Conservation (phyloP, 64 coral and sea anemone genomes). For the Montipora cactus region DNA sequence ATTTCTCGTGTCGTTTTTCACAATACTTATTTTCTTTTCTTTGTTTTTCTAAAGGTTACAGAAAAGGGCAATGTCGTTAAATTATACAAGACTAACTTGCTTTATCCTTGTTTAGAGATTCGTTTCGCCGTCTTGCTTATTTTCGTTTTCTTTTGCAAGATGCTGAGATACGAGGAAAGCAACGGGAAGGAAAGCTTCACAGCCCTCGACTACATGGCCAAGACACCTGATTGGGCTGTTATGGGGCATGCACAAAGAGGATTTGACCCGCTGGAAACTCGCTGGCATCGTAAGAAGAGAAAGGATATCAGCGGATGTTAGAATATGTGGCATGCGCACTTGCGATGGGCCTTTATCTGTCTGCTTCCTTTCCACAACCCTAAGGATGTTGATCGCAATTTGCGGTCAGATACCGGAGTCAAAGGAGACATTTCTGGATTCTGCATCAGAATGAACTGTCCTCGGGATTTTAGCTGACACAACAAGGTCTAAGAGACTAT, state of each 20-base stretch:
- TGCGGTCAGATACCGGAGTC: too few species aligned
- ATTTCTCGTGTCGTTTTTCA: too few species aligned
- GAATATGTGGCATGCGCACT: background rate
- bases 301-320: conserved; percentile 98
- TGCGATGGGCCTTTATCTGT: too few species aligned
- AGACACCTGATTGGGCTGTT: conserved; percentile 89
- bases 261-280: conserved; percentile 93
- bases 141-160: conserved; percentile 37
- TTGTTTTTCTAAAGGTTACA: background rate
- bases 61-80: too few species aligned
- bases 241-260: conserved; percentile 94
- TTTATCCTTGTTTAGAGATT: too few species aligned
- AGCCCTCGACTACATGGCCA: conserved; percentile 91
- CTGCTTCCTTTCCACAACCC: background rate
- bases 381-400: too few species aligned
- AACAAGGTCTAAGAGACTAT: too few species aligned
- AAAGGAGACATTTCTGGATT: too few species aligned
- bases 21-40: background rate
- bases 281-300: conserved; percentile 94
- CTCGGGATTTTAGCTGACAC: too few species aligned
- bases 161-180: conserved; percentile 79
- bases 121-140: background rate
- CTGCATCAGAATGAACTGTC: too few species aligned
- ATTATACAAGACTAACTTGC: too few species aligned
- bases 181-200: conserved; percentile 81